A percentile compares a stretch with the other conserved stretches of the same genome.
These are phyloP conservation scores for Chondrosia reniformis DNA, from an alignment of 37 sponge, comb jelly and placozoan genomes.

Conservation along the genomic window DNA sequence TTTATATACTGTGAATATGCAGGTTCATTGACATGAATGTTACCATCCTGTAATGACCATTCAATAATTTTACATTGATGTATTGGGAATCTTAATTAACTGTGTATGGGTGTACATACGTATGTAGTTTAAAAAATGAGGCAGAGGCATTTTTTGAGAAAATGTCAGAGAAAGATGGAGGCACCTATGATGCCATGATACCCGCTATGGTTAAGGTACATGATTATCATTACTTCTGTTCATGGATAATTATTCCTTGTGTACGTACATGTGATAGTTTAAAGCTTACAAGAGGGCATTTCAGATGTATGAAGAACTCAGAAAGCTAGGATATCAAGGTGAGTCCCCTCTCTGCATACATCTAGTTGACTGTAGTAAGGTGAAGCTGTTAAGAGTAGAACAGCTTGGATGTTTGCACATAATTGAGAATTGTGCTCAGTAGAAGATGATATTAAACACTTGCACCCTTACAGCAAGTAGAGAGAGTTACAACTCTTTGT, in stretches of 20 bases:
- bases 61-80: too few species aligned
- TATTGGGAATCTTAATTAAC: too few species aligned
- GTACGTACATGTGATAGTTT: too few species aligned
- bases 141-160: conserved; percentile 49
- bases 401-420: neutral
- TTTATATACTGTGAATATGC: too few species aligned
- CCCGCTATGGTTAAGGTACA: conserved; percentile 57
- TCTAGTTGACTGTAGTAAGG: neutral
- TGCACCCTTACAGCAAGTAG: neutral
- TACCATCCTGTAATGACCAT: too few species aligned
- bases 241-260: too few species aligned
- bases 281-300: conserved; percentile 35
- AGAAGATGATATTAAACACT: neutral
- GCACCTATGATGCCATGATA: conserved; percentile 68
- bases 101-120: neutral
- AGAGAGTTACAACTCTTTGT: conserved; percentile 11
- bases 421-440: neutral
- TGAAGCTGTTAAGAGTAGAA: neutral
- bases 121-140: conserved; percentile 36
- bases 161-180: conserved; percentile 58
- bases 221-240: neutral
- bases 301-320: conserved; percentile 43
- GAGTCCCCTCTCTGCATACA: neutral
- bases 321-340: conserved; percentile 44
- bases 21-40: too few species aligned